Evolutionary conservation across 2,888 invertebrate genomes (phyloP).

Genomic region (Scotopteryx bipunctaria): DNA sequence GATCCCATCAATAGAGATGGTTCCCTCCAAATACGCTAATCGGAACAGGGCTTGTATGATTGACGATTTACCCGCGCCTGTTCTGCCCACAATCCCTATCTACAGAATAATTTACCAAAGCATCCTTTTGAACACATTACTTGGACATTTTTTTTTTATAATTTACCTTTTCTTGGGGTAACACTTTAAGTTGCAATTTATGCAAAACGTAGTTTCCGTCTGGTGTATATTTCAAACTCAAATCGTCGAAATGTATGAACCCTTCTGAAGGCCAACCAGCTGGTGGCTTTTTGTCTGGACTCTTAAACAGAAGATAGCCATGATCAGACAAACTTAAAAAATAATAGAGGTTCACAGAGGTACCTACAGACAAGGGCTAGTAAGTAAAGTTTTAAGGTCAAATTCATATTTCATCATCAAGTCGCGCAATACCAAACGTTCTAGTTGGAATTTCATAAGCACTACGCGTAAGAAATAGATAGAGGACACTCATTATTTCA

Average conservation of each 20-base stretch:
- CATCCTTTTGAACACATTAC: no score
- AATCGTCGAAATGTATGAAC: constrained; percentile 73
- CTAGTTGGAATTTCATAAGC: no score
- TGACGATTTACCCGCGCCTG: constrained; percentile 88
- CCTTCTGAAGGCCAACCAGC: constrained; percentile 81
- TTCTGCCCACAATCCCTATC: constrained; percentile 87
- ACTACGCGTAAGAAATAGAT: no score
- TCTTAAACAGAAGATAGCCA: constrained; percentile 39
- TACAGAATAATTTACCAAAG: constrained; percentile 33
- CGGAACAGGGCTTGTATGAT: constrained; percentile 87
- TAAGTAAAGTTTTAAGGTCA: no score
- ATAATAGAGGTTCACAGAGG: no score
- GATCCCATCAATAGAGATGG: constrained; percentile 87
- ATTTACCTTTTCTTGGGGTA: constrained; percentile 77
- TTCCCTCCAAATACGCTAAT: constrained; percentile 86
- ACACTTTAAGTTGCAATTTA: constrained; percentile 72
- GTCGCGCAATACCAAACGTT: no score
- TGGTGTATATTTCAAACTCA: constrained; percentile 79
- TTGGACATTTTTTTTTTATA: no score
- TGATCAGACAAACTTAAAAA: no score
- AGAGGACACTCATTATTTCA: no score
- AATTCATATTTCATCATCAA: no score
- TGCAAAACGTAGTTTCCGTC: constrained; percentile 81
- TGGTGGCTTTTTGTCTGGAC: constrained; percentile 62
- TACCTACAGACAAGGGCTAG: no score